These are phyloP conservation scores for Picathartes gymnocephalus DNA, from an alignment of 2,113 vertebrate genomes.

Conservation along the genomic window DNA sequence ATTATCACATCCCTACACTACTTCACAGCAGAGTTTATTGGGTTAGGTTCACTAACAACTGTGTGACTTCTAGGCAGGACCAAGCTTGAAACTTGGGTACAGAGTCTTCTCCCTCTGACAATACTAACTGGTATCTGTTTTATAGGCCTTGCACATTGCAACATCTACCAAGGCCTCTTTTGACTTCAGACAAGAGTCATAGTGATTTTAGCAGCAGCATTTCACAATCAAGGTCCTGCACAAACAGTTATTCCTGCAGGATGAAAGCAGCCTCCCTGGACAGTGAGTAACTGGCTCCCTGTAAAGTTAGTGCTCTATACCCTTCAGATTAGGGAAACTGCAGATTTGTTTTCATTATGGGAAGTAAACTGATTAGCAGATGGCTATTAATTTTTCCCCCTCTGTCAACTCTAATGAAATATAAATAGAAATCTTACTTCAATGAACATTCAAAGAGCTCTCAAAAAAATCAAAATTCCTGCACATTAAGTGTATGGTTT, in stretches of 20 bases:
- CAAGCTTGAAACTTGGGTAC: neutral
- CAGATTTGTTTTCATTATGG: conserved; percentile 52
- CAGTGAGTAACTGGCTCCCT: neutral
- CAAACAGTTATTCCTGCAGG: neutral
- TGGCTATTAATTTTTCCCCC: conserved; percentile 25
- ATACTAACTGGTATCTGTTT: neutral
- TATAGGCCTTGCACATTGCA: neutral
- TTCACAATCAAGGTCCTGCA: neutral
- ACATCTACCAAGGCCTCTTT: neutral
- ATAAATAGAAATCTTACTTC: conserved; percentile 51
- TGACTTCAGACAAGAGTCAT: neutral
- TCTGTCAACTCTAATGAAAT: conserved; percentile 31
- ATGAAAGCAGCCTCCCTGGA: neutral
- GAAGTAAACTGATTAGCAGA: conserved; percentile 61
- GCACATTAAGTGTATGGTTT: neutral
- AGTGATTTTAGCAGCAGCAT: neutral
- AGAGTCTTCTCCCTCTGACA: neutral
- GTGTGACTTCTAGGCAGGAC: neutral
- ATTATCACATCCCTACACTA: no score
- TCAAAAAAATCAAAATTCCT: conserved; percentile 12
- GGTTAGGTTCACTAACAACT: neutral
- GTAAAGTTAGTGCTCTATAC: neutral
- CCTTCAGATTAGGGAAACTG: neutral
- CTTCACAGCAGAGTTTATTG: neutral
- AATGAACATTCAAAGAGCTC: conserved; percentile 7